Evolutionary conservation across 2,113 vertebrate species (phyloP).

Genomic region (Ageneiosus marmoratus): DNA sequence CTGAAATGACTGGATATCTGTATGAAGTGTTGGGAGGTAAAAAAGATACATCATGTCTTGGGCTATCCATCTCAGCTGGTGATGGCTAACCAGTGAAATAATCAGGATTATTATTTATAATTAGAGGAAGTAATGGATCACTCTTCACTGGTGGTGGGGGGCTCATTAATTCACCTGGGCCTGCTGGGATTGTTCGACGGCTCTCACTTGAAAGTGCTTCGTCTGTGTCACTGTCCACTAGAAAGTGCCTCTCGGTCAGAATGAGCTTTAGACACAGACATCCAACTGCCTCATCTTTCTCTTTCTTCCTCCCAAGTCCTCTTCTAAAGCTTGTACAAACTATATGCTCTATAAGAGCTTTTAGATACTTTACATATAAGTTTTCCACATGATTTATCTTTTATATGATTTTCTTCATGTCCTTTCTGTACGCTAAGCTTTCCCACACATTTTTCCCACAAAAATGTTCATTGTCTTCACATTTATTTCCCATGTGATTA

Average conservation of each 20-base stretch:
- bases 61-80: conserved; percentile 94
- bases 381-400: neutral
- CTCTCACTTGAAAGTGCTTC: conserved; percentile 80
- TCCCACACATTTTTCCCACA: neutral
- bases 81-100: conserved; percentile 97
- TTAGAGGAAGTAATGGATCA: conserved; percentile 99
- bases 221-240: conserved; percentile 86
- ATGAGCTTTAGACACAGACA: conserved; percentile 35
- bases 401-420: neutral
- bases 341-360: neutral
- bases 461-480: neutral
- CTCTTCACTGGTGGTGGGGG: conserved; percentile 87
- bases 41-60: conserved; percentile 89
- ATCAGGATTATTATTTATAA: conserved; percentile 99
- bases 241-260: conserved; percentile 70
- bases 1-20: neutral
- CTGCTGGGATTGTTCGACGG: conserved; percentile 82
- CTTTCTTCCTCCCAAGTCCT: neutral
- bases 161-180: conserved; percentile 95
- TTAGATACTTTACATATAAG: neutral
- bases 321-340: neutral
- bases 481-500: neutral
- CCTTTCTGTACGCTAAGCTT: neutral
- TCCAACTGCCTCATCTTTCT: neutral
- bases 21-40: conserved; percentile 67